Base-by-base conservation (phyloP, 2,888 invertebrate species). In the Agriopis aurantiaria region DNA sequence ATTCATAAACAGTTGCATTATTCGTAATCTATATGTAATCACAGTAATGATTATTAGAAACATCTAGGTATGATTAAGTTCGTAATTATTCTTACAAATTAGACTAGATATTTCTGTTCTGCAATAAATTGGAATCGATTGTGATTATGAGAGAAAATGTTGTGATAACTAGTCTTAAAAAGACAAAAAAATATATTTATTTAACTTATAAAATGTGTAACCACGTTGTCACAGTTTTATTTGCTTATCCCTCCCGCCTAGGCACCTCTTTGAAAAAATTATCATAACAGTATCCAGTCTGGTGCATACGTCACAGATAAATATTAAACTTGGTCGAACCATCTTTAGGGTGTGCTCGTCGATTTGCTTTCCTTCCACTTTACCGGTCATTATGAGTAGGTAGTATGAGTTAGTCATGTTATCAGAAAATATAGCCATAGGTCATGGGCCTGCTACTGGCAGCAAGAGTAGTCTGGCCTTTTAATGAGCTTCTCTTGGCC, bases 151-250 rank as follows among this genome's bases (percentile, higher is more conserved):
- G 55, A 48, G 52, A 72, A 66, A 58, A 75, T 77, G 81, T 79
- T 79, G 82, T 81, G 82, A 83, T 82, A 79, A 46, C 67, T 68
- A 63, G 81, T 83, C 81, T 80, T 81, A 0, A 60, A 63, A 83
- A 83, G 84, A 83, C 81, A 51, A 75, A 72, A 75, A 82, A 71
- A 77, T 75, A 70, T 63, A 75, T 75, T 79, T 65, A 72, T 77
- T 75, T 71, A 66, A 68, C 68, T 74, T 73, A 73, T 69, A 74
- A 69, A 69, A 58, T 57, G 45, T 58, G 65, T 64, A 68, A 68
- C 23, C 12, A 55, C 23, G 6, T 1, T 10, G 17, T 8, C 17
- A n/a, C 2, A 12, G 51, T 68, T 46, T 57, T 69, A 12, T 46
- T 64, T 40, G 10, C 9, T 8, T 40, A 8, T 55, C 12, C 5